Conservation (phyloP, 2,888 invertebrate species). For the Drosophila algonquin region DNA sequence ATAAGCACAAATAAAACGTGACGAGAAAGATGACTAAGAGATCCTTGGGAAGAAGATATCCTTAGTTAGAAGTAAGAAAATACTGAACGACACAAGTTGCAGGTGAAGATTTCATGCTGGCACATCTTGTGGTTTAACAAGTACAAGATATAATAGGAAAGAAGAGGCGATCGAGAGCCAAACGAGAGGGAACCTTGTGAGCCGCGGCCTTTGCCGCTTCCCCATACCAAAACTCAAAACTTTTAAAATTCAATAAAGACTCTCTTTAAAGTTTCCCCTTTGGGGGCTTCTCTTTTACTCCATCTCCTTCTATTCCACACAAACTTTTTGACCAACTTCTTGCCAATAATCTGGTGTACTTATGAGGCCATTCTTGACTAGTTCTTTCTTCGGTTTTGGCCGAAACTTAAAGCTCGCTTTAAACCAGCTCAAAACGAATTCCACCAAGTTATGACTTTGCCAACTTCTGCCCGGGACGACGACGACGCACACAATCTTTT, state of each 20-base stretch:
- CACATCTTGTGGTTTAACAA: no score
- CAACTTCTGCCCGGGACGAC: constrained; percentile 20
- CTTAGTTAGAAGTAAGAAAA: constrained; percentile 26
- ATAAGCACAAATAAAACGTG: constrained; percentile 36
- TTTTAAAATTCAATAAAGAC: background rate
- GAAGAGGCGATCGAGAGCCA: no score
- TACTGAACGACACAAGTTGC: no score
- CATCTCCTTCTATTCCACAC: background rate
- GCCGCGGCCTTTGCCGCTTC: no score
- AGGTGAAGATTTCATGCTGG: no score
- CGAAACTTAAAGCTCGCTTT: constrained; percentile 26
- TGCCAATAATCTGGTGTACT: constrained; percentile 38
- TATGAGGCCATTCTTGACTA: constrained; percentile 26
- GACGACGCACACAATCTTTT: constrained; percentile 2
- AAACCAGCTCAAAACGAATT: constrained; percentile 29
- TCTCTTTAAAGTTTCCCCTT: background rate
- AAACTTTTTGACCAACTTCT: constrained; percentile 42
- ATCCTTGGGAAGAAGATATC: constrained; percentile 8
- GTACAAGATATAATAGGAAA: no score
- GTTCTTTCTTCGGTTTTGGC: constrained; percentile 1
- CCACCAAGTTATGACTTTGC: constrained; percentile 38
- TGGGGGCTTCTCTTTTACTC: background rate
- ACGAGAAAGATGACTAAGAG: constrained; percentile 20
- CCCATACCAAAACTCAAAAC: no score
- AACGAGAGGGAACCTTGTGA: no score